Evolutionary conservation across 2,888 invertebrate species (phyloP).

Genomic region (Parelbella ahira): DNA sequence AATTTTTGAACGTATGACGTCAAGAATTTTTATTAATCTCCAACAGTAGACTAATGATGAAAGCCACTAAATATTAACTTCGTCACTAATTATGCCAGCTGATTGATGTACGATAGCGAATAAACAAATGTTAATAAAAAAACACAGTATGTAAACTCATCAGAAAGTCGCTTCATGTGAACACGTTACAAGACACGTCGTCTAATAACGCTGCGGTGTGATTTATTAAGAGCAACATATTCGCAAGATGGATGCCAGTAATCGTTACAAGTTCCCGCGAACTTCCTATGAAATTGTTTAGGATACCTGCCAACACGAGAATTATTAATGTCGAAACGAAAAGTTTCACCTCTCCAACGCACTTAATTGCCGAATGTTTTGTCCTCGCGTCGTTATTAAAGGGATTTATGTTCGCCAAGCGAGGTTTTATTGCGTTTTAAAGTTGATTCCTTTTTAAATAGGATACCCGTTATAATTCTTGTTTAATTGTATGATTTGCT

Average conservation of each 20-base stretch:
- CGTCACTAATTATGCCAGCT: too few species aligned
- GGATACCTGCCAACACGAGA: conserved; percentile 26
- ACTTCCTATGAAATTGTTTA: conserved; percentile 27
- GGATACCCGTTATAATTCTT: too few species aligned
- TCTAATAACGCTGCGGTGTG: conserved; percentile 33
- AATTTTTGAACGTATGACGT: too few species aligned
- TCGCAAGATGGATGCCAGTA: conserved; percentile 34
- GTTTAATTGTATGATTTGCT: too few species aligned
- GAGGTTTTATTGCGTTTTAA: conserved; percentile 18
- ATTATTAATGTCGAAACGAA: conserved; percentile 26
- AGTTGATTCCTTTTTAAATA: conserved; percentile 1
- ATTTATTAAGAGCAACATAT: conserved; percentile 36
- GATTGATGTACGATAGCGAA: too few species aligned
- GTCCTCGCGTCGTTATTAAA: conserved; percentile 21
- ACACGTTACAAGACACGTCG: conserved; percentile 23
- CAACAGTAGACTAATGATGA: too few species aligned
- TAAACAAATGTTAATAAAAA: too few species aligned
- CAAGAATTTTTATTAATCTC: too few species aligned
- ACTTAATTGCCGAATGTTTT: conserved; percentile 22
- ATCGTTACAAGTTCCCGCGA: conserved; percentile 30
- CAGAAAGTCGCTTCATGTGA: conserved; percentile 14
- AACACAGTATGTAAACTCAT: background rate
- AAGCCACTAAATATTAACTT: too few species aligned
- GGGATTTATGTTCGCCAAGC: conserved; percentile 4
- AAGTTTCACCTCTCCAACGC: conserved; percentile 17